A percentile compares a stretch with the other conserved stretches of the same genome.
Conservation (phyloP, 2,113 vertebrate species). For the Ammodramus savannarum region DNA sequence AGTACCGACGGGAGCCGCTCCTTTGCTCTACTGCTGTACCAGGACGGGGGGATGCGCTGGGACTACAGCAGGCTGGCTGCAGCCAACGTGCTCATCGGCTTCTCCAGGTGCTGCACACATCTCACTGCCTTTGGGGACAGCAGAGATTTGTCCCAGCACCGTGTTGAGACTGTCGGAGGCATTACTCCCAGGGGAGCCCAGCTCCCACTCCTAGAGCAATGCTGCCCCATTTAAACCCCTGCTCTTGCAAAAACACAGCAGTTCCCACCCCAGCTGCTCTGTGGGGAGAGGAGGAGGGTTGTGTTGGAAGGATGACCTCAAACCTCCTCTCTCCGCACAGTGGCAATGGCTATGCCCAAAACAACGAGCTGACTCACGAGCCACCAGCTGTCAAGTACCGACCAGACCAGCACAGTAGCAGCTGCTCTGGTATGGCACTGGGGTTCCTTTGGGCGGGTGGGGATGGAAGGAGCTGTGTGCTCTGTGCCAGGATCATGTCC, state of each 20-base stretch:
- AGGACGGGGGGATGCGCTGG: not conserved
- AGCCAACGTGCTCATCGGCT: not conserved
- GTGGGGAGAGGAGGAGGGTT: not conserved
- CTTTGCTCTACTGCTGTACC: slow-evolving; percentile 40
- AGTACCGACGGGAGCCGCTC: not conserved
- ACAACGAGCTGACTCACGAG: slow-evolving; percentile 46
- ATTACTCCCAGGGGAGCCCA: not conserved
- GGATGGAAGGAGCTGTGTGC: not conserved
- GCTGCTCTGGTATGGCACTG: not conserved
- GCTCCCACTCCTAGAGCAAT: not conserved
- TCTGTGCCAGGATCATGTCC: accelerated
- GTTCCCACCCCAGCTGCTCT: not conserved
- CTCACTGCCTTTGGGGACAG: not conserved
- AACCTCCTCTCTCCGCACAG: slow-evolving; percentile 35
- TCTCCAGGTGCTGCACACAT: not conserved
- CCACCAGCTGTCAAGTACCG: slow-evolving; percentile 62
- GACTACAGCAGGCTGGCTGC: slow-evolving; percentile 9
- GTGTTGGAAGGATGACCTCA: not conserved
- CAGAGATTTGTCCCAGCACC: not conserved
- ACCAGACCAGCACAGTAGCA: slow-evolving; percentile 52
- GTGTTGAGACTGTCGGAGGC: accelerated
- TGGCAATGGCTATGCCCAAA: slow-evolving; percentile 56
- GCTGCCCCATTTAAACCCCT: not conserved
- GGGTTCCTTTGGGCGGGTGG: accelerated
- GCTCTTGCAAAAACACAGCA: not conserved